These are phyloP conservation scores for Genyomyrus donnyi DNA, from an alignment of 2,113 vertebrate genomes.

Conservation along the genomic window DNA sequence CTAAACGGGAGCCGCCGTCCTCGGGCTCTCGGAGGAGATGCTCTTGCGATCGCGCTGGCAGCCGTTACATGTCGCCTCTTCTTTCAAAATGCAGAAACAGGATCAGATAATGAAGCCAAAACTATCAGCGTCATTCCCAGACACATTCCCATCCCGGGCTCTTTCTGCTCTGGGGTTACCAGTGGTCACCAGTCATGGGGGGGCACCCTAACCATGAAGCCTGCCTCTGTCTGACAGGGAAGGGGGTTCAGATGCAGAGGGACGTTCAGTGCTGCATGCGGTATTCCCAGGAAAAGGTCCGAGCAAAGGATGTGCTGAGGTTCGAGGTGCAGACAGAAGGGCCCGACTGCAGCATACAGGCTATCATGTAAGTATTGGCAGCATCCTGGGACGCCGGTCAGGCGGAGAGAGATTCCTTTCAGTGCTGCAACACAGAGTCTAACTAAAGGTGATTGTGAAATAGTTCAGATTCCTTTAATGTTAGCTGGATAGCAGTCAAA, in stretches of 20 bases:
- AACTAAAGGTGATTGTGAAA: slow-evolving; percentile 19
- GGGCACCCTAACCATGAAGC: neutral
- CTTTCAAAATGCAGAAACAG: neutral
- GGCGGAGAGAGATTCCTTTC: slow-evolving; percentile 50
- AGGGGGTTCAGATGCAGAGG: slow-evolving; percentile 68
- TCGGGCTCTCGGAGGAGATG: slow-evolving; percentile 9
- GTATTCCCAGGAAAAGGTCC: slow-evolving; percentile 68
- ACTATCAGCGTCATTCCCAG: neutral
- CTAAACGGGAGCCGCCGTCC: neutral
- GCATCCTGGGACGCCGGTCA: slow-evolving; percentile 38
- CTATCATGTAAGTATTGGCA: slow-evolving; percentile 72
- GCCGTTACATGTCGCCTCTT: neutral
- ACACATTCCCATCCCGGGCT: neutral
- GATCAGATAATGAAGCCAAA: neutral
- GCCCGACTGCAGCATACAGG: slow-evolving; percentile 71
- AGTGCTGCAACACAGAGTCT: slow-evolving; percentile 43
- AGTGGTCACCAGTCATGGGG: neutral
- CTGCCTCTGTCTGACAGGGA: slow-evolving; percentile 43
- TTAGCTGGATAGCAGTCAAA: neutral
- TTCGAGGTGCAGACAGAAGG: slow-evolving; percentile 70
- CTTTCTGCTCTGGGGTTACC: neutral
- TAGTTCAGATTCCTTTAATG: slow-evolving; percentile 16
- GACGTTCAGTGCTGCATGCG: slow-evolving; percentile 71
- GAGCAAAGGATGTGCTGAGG: slow-evolving; percentile 66
- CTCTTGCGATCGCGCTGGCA: neutral